Evolutionary conservation across 2,113 vertebrate genomes (phyloP), one percentile per base, ranked within the genome.

Genomic region (Hystrix brachyura): DNA sequence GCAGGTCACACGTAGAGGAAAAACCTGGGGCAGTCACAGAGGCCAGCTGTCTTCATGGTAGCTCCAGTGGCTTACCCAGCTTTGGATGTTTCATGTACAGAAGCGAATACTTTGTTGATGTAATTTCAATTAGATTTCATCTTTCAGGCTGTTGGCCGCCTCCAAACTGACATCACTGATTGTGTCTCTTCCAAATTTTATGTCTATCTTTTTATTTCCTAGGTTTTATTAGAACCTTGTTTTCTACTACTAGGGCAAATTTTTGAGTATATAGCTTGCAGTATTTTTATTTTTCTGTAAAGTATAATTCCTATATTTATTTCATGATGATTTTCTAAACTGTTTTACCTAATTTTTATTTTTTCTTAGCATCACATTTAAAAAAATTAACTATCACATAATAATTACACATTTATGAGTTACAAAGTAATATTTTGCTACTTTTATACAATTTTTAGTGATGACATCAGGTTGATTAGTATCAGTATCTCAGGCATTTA

Each of bases 1-100:
- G 15, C 43, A 84, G 6, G 2, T 53, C 19, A 65, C 0, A 3
- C 0, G 13, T 0, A 12, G 19, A 76, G 7, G 59, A 1, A 2
- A 87, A 65, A 48, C 1, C 10, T 46, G 51, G 48, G 21, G 29
- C 27, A n/a, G 21, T 15, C 2, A 34, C 0, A 65, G 7, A 93
- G 2, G 34, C 25, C n/a, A 62, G 0, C 11, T 46, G 71, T 79
- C n/a, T 14, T 3, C 5, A 34, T 15, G n/a, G 59, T 23, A 29
- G 0, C 32, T 48, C 9, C 4, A 4, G 32, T 38, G 19, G 2
- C 10, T 25, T 62, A 14, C 11, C 64, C 21, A 82, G n/a, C 5
- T 90, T 14, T 27, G 0, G 12, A 96, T 5, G 5, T 32, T 71
- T 69, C 74, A 69, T 13, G 32, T 38, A n/a, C 9, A 72, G 34